phyloP scores from a whole-genome alignment of 2,797 vertebrate genomes.

The Taeniopygia guttata region DNA sequence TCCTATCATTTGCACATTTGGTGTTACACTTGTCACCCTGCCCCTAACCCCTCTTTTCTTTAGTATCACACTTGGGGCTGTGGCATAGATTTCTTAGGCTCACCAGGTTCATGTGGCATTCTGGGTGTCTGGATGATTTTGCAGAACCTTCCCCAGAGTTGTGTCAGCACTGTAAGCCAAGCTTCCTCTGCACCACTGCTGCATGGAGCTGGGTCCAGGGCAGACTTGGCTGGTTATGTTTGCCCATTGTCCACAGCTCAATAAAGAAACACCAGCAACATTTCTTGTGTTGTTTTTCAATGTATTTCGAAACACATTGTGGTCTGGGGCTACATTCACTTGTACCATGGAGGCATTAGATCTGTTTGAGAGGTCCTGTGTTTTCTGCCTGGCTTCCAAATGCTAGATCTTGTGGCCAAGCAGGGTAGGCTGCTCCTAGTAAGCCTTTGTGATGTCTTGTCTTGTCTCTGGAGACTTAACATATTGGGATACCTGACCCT shows the following conservation, averaged over 20 bases:
- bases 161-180: background rate
- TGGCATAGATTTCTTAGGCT: background rate
- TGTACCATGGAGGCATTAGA: rapidly evolving
- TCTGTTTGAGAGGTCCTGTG: background rate
- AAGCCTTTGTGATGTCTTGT: background rate
- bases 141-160: background rate
- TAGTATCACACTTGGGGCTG: background rate
- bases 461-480: background rate
- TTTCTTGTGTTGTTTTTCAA: background rate
- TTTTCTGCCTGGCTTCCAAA: background rate
- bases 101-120: rapidly evolving
- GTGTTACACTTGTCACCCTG: background rate
- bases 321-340: background rate
- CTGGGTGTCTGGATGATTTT: background rate
- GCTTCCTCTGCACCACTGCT: background rate
- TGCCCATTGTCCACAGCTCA: background rate
- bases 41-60: rapidly evolving
- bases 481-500: background rate
- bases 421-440: background rate
- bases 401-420: background rate
- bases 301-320: background rate
- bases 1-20: background rate
- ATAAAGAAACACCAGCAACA: background rate
- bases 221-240: background rate
- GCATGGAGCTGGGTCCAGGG: background rate